Base-by-base conservation (phyloP, 2,888 invertebrate species). In the Slavum lentiscoides region DNA sequence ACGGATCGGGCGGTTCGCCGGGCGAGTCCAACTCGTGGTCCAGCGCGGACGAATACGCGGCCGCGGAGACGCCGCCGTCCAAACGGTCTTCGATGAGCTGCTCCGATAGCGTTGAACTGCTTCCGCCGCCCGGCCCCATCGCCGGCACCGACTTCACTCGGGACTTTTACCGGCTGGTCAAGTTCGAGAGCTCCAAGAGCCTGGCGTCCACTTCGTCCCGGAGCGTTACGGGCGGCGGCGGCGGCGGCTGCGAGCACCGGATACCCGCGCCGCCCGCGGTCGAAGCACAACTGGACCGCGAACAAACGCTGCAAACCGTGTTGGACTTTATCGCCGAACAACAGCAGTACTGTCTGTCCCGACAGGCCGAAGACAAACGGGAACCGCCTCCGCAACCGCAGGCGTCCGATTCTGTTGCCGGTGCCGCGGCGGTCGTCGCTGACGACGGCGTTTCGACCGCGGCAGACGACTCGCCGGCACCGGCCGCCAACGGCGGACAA, bases 151-250 rank as follows among this genome's bases (percentile, higher is more conserved):
- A 93, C 86, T 93, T 93, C 85, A 93, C 93, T 8, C 88, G 93
- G 83, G 93, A 93, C 87, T 93, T 93, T 86, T 93, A 93, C 86
- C 90, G 92, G 55, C 89, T 93, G 83, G 93, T 93, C 69, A 93
- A 93, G 87, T 93, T 93, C 85, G 93, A 93, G 86, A 93, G 93
- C 87, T 92, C 92, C 83, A 92, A 92, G 86, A 93, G 93, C 86
- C 87, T 93, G 85, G 84, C 84, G 61, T 84, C 84, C 58, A 83
- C 83, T 1, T 84, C 84, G 67, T 84, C 84, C 13, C 83, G 84
- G 17, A 83, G 83, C 73, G 81, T 82, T 39, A 82, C 72, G 11
- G 82, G 77, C 21, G 74, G 72, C n/a, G 67, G 76, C 62, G 75
- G 70, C 7, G 82, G 77, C 21, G 74, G 72, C n/a, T 62, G 76